Conservation (phyloP, 2,797 vertebrate genomes). For the Chelidonichthys spinosus region DNA sequence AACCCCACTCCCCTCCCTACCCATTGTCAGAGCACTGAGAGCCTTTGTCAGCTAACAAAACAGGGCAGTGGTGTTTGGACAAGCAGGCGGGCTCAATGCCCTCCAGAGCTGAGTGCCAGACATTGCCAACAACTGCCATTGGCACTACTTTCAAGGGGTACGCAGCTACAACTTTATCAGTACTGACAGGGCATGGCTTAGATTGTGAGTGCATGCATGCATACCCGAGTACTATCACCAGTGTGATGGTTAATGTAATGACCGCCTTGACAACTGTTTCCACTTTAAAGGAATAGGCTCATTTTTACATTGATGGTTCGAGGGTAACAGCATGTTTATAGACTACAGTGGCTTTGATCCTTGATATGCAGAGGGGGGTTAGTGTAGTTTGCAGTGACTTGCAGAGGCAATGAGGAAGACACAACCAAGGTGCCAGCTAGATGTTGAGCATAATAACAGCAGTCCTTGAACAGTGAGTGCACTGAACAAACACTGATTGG, state of each 20-base stretch:
- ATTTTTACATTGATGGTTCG: conserved; percentile 18
- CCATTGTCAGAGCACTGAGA: conserved; percentile 80
- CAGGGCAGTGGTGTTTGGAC: conserved; percentile 79
- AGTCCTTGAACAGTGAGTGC: not conserved
- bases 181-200: conserved; percentile 51
- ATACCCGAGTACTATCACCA: conserved; percentile 20
- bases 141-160: conserved; percentile 53
- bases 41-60: conserved; percentile 81
- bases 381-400: not conserved
- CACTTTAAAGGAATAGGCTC: conserved; percentile 24
- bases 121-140: conserved; percentile 62
- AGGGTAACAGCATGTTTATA: conserved; percentile 2
- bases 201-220: conserved; percentile 19
- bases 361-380: not conserved
- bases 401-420: not conserved
- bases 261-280: conserved; percentile 38
- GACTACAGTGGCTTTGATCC: not conserved
- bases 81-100: conserved; percentile 63
- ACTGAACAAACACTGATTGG: not conserved
- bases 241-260: conserved; percentile 51
- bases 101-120: conserved; percentile 66
- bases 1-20: conserved; percentile 44
- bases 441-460: too few species aligned
- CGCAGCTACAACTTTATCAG: conserved; percentile 50
- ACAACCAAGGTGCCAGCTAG: not conserved